Evolutionary conservation across 2,888 invertebrate genomes (phyloP), one percentile per base, ranked within the genome.

Genomic region (Agonopterix subpropinquella): DNA sequence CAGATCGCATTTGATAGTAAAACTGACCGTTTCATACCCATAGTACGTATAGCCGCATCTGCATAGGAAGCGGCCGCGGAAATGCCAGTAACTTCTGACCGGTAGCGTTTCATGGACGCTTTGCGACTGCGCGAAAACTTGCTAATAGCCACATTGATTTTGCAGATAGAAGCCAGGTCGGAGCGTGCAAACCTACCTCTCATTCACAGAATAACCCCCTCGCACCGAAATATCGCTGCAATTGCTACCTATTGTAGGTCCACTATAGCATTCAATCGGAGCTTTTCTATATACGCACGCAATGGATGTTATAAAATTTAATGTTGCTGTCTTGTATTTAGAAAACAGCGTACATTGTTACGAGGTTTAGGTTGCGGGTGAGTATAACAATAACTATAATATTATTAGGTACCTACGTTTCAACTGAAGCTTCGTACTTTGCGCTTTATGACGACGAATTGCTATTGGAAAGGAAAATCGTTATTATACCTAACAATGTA

Each of bases 111-210:
- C 69, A 61, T 57, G 66, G 57, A 64, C 74, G 79, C 70, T 77
- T 76, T 87, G 88, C 88, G 88, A 82, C 87, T 87, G 87, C 88
- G 88, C 88, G 87, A 82, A 78, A 82, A 82, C 84, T 85, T 82
- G 86, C 86, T 88, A 87, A 88, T 88, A 71, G 85, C 65, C 86
- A 86, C 88, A 88, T 88, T 88, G 88, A 88, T 88, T 88, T 88
- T 88, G 88, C 87, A 87, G 87, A 88, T 88, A 86, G 85, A 81
- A 83, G 82, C 79, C 85, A 85, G 85, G 86, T 86, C 81, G 82
- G 80, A 76, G 77, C 75, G 75, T 73, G 76, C 80, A 75, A 80
- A 80, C 77, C 79, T 77, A 81, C 83, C 81, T 75, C 74, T 66
- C 61, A 62, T 67, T 68, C 67, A 64, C 59, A 61, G 61, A 70